Evolutionary conservation across 2,113 vertebrate genomes (phyloP).

Genomic region (Equus przewalskii): DNA sequence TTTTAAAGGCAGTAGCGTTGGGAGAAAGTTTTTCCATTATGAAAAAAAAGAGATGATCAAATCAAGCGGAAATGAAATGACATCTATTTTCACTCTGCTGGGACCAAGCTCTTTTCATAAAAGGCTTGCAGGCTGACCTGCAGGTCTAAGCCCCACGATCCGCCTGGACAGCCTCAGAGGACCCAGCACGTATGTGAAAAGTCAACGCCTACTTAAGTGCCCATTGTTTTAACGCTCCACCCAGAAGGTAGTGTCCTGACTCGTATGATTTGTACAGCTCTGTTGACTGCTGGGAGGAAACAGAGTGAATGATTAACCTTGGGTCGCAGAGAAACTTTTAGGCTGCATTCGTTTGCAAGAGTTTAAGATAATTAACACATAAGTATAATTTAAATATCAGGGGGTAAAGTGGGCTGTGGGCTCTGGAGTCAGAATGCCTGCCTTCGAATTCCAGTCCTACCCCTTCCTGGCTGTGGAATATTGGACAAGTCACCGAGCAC

Average conservation of each 20-base stretch:
- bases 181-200: not conserved
- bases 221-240: constrained; percentile 6
- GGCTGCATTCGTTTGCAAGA: constrained; percentile 29
- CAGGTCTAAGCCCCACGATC: not conserved
- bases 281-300: constrained; percentile 6
- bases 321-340: not conserved
- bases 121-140: not conserved
- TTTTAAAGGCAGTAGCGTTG: constrained; percentile 38
- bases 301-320: not conserved
- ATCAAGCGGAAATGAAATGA: not conserved
- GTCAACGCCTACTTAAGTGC: not conserved
- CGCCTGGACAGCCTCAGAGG: not conserved
- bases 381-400: not conserved
- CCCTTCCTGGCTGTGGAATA: not conserved
- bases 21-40: constrained; percentile 8
- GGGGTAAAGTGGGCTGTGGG: not conserved
- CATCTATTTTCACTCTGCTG: not conserved
- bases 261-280: not conserved
- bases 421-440: not conserved
- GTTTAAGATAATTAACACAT: not conserved
- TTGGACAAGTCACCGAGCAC: not conserved
- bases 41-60: not conserved
- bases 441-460: not conserved
- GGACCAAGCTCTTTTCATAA: constrained; percentile 37
- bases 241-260: not conserved